Base-by-base conservation (phyloP, 2,113 vertebrate genomes). In the Pardalotus punctatus region DNA sequence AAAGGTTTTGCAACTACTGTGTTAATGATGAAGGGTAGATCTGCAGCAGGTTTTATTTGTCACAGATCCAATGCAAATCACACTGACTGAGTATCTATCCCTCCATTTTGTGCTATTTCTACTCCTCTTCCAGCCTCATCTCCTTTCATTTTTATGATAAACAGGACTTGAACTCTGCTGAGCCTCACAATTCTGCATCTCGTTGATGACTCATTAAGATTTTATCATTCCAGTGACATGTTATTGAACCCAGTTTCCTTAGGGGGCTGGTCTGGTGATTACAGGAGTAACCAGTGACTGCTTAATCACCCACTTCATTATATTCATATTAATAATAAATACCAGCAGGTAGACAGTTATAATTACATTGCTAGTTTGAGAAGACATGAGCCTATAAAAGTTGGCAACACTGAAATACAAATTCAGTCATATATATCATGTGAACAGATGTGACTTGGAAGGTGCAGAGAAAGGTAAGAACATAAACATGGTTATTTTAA, bases 291-390 rank as follows among this genome's bases (percentile, higher is more conserved):
- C 91, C 94, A 93, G 58, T 50, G 95, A 96, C 95, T 97, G 79
- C 67, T 97, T 97, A 97, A 96, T 97, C 88, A 95, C 69, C 61
- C 78, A 94, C 90, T 97, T 97, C 88, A 97, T 98, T 98, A 97
- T 95, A 84, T 96, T 96, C 79, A 66, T 97, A 96, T 97, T 97
- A 98, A 97, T 97, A 96, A 97, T 97, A 97, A 97, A 97, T 97
- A 97, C 54, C 53, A 94, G 88, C 82, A 96, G 71, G 79, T 88
- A 97, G 85, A 88, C 79, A 73, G 48, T 88, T 96, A 93, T 96
- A 97, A 97, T 97, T 94, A 82, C 85, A 91, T 69, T 91, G 84
- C 61, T 91, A 96, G 85, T 96, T 97, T 97, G 93, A 93, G 81
- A 96, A 71, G 92, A 89, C 71, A 94, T 21, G 58, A 90, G 58